Evolutionary conservation across 2,113 vertebrate species (phyloP), one percentile per base, ranked within the genome.

Genomic region (Campylomormyrus numenius): DNA sequence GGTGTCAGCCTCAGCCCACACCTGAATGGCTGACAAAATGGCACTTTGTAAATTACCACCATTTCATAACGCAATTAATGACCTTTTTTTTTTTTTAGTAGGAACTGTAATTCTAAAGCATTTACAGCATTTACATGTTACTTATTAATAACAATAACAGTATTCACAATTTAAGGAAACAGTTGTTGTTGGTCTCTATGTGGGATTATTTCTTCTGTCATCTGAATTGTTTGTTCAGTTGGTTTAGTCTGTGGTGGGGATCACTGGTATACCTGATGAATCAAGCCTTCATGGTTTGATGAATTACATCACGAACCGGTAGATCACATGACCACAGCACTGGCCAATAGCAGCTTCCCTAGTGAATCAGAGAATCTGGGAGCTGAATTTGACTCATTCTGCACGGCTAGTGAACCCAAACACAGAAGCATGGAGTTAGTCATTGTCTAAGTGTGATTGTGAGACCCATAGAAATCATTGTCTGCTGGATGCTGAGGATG

Each of bases 301-400:
- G 15, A 92, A 52, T 89, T 50, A 70, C 2, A 35, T 89, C 56
- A 88, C 52, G 88, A 58, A 88, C 83, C 77, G 53, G 83, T 46
- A 5, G 42, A 45, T 66, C 62, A 85, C 89, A 87, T 89, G 91
- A 91, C 89, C 45, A 89, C 35, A 21, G 50, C 52, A 52, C 83
- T 74, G 80, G 50, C 62, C 90, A 90, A 80, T 53, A 88, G 62
- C 48, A 42, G 15, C 35, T 7, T 80, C 35, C 35, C 74, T 19
- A 17, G 74, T 80, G 74, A 80, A 39, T 42, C 74, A 42, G 35
- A 80, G 74, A 31, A 31, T 80, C 74, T 80, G 70, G 3, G 1
- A 39, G 27, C 31, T 77, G 35, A 39, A 80, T 80, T 80, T 17
- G 74, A 35, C 74, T 80, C 74, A 80, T 21, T 42, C 35, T 42